Conservation (phyloP, 2,113 vertebrate species). For the Paradisaea rubra region DNA sequence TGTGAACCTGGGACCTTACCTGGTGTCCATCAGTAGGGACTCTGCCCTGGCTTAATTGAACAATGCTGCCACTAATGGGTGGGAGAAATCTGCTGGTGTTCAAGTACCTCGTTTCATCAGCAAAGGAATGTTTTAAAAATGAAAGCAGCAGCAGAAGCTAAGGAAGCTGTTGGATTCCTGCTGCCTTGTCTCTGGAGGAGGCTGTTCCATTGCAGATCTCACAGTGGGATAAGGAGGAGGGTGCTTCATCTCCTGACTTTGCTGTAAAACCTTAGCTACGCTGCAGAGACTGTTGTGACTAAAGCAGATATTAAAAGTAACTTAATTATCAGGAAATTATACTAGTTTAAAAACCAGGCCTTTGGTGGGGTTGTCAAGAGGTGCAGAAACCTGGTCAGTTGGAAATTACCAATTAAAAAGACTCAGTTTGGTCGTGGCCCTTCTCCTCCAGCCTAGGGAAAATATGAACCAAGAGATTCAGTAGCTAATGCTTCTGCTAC, state of each 20-base stretch:
- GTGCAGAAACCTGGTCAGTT: neutral
- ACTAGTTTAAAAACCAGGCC: neutral
- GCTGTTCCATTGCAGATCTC: neutral
- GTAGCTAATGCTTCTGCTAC: neutral
- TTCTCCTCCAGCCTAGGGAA: neutral
- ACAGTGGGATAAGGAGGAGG: neutral
- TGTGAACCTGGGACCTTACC: neutral
- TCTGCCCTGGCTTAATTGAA: neutral
- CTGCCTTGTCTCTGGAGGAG: neutral
- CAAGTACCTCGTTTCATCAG: neutral
- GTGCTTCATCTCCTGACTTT: neutral
- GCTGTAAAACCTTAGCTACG: neutral
- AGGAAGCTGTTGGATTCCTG: neutral
- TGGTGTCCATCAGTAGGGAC: neutral
- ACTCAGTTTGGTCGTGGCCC: neutral
- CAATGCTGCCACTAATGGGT: rapidly evolving
- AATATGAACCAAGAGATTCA: neutral
- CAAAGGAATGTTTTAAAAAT: neutral
- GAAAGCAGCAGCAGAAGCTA: neutral
- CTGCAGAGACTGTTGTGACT: neutral
- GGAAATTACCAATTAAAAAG: neutral
- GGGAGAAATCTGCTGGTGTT: neutral
- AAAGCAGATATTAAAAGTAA: neutral
- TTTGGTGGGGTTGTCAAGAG: neutral
- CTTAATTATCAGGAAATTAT: neutral